Conservation (phyloP, 1,140 invertebrate genomes). For the Pseudomyrmex pallidus region DNA sequence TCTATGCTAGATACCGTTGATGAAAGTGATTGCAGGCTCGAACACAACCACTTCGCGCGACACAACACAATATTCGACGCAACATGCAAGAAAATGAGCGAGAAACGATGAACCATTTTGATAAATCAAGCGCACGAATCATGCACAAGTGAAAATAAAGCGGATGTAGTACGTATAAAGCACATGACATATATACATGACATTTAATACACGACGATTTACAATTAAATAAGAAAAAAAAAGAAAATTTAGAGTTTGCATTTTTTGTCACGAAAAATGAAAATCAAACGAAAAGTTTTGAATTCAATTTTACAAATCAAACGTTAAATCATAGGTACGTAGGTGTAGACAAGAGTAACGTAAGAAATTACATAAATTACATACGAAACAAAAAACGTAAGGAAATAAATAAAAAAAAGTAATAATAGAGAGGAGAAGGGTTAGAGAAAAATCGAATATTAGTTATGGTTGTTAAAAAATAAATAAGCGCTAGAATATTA, state of each 20-base stretch:
- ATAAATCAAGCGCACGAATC: constrained; percentile 19
- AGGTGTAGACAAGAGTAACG: too few species aligned
- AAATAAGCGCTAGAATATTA: constrained; percentile 49
- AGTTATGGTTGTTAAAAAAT: constrained; percentile 65
- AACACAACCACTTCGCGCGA: constrained; percentile 84
- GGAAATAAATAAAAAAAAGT: constrained; percentile 64
- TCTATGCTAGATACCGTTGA: constrained; percentile 85
- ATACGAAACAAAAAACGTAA: constrained; percentile 46
- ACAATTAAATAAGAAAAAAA: background rate
- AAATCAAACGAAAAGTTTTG: constrained; percentile 15
- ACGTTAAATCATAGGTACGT: too few species aligned
- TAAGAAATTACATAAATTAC: constrained; percentile 34
- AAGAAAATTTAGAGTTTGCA: constrained; percentile 2
- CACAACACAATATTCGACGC: background rate
- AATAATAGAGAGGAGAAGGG: constrained; percentile 68
- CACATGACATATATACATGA: constrained; percentile 4
- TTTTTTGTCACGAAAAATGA: background rate
- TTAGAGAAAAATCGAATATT: constrained; percentile 70
- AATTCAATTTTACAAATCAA: too few species aligned
- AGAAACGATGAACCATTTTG: constrained; percentile 17
- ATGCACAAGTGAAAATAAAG: background rate
- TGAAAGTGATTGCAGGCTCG: constrained; percentile 85
- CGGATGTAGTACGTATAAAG: constrained; percentile 7
- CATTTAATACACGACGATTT: background rate
- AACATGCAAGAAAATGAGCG: constrained; percentile 19